Conservation (phyloP, 2,113 vertebrate genomes). For the Podarcis cretensis region DNA sequence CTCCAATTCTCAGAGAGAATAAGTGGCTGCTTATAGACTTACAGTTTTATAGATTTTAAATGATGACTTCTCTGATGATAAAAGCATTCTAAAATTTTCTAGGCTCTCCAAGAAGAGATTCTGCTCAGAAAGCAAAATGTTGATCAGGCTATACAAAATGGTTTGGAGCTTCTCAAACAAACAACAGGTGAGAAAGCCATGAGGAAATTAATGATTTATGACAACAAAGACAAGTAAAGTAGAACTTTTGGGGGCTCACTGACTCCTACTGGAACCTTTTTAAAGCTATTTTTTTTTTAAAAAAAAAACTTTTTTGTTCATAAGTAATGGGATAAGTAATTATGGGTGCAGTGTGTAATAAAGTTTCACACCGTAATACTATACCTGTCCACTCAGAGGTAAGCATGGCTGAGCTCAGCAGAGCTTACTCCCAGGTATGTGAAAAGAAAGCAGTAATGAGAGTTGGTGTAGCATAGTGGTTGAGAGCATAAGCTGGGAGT, state of each 20-base stretch:
- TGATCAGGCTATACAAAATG: conserved; percentile 91
- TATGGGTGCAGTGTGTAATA: not conserved
- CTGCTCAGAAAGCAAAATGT: conserved; percentile 88
- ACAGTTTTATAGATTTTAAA: not conserved
- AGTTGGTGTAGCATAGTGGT: not conserved
- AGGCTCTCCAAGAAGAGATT: conserved; percentile 94
- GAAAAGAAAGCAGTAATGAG: not conserved
- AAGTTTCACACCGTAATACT: not conserved
- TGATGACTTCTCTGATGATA: conserved; percentile 15
- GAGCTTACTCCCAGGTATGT: too few species aligned
- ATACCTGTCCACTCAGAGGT: too few species aligned
- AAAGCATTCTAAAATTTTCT: conserved; percentile 52
- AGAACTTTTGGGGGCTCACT: too few species aligned
- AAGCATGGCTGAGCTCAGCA: too few species aligned
- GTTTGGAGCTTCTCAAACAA: conserved; percentile 94
- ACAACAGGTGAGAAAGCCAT: conserved; percentile 87
- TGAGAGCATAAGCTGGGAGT: not conserved
- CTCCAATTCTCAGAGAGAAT: not conserved
- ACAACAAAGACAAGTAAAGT: not conserved
- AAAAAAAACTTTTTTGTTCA: not conserved
- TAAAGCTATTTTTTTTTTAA: not conserved
- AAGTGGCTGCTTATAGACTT: too few species aligned
- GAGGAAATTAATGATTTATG: not conserved
- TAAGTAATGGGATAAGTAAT: not conserved
- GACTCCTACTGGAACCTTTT: not conserved